Conservation (phyloP, 2,888 invertebrate genomes). For the Lochmaea crataegi region DNA sequence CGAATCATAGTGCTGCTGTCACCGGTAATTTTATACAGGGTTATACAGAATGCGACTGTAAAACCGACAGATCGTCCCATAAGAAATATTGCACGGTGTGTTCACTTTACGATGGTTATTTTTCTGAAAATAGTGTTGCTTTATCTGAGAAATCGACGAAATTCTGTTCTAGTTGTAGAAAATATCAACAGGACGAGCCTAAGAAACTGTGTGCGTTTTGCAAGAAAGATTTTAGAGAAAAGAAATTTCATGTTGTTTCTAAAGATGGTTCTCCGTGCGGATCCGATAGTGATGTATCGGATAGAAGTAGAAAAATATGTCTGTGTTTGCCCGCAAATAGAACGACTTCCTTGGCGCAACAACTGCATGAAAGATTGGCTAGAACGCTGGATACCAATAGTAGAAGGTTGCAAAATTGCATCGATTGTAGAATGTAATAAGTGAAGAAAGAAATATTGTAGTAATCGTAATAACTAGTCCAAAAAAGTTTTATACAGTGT, state of each 20-base stretch:
- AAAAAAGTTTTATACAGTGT: too few relatives aligned
- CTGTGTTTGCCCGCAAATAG: slow-evolving; percentile 45
- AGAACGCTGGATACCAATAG: slow-evolving; percentile 40
- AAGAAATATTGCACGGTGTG: slow-evolving; percentile 16
- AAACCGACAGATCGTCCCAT: not conserved
- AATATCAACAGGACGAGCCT: not conserved
- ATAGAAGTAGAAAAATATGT: slow-evolving; percentile 44
- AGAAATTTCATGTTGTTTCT: slow-evolving; percentile 25
- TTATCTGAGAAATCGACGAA: not conserved
- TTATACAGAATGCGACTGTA: slow-evolving; percentile 1
- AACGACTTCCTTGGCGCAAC: slow-evolving; percentile 43
- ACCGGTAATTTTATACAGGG: not conserved
- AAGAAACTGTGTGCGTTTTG: slow-evolving; percentile 42
- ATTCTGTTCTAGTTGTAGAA: not conserved
- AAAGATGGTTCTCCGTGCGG: slow-evolving; percentile 37
- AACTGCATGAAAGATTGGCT: slow-evolving; percentile 46
- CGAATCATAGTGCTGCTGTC: not conserved
- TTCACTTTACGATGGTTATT: slow-evolving; percentile 22
- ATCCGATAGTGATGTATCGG: slow-evolving; percentile 31
- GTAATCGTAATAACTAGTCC: not conserved
- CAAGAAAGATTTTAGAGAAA: slow-evolving; percentile 27
- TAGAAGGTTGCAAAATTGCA: slow-evolving; percentile 36
- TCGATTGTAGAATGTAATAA: slow-evolving; percentile 30
- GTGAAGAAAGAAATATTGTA: not conserved
- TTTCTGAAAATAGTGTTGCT: slow-evolving; percentile 9